Conservation (phyloP, 2,797 vertebrate genomes). For the Alca torda region DNA sequence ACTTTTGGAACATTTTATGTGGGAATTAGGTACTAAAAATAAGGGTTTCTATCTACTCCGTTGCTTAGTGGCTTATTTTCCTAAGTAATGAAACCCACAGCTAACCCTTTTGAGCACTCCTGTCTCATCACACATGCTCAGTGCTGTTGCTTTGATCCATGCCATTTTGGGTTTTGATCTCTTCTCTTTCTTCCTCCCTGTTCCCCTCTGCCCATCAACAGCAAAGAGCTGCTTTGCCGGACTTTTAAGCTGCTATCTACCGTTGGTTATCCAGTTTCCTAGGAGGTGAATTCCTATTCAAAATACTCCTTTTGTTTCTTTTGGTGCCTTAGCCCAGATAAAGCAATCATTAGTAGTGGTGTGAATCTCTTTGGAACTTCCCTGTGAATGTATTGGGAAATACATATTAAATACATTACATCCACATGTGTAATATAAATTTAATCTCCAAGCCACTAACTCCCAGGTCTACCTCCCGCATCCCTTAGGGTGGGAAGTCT, state of each 20-base stretch:
- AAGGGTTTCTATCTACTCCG: not conserved
- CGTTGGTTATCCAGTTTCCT: not conserved
- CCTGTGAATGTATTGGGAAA: not conserved
- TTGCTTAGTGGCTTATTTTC: not conserved
- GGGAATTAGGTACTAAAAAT: not conserved
- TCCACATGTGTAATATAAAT: not conserved
- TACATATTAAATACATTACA: not conserved
- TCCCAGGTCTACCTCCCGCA: not conserved
- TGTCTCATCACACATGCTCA: not conserved
- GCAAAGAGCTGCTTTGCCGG: not conserved
- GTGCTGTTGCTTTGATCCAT: not conserved
- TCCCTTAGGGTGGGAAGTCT: not conserved
- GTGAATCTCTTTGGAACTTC: not conserved
- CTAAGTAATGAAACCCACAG: not conserved
- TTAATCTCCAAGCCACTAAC: conserved; percentile 17
- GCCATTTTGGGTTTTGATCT: not conserved
- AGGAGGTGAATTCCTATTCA: not conserved
- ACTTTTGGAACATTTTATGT: not conserved
- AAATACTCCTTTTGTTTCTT: not conserved
- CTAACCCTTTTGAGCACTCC: not conserved
- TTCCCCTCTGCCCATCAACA: not conserved
- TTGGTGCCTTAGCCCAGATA: not conserved
- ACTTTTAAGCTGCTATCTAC: not conserved
- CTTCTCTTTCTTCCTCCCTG: not conserved
- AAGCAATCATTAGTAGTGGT: not conserved